Evolutionary conservation across 2,888 invertebrate genomes (phyloP).

Genomic region (Hemicrepidius hirtus): DNA sequence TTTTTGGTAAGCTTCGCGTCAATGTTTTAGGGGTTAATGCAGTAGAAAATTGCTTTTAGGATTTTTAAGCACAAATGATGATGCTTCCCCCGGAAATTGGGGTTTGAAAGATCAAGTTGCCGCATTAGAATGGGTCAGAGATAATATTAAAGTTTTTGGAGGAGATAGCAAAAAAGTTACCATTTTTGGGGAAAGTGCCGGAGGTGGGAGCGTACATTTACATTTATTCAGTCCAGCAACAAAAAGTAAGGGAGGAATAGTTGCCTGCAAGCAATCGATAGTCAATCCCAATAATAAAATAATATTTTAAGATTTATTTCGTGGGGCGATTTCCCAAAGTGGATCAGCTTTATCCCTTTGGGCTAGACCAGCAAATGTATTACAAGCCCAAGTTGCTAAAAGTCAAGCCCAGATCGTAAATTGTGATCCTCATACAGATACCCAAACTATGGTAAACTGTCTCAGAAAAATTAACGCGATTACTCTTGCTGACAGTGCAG

Average conservation of each 20-base stretch:
- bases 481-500: conserved; percentile 69
- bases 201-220: conserved; percentile 72
- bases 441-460: conserved; percentile 68
- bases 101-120: conserved; percentile 73
- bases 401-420: conserved; percentile 70
- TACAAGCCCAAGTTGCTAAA: conserved; percentile 65
- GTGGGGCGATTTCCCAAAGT: conserved; percentile 72
- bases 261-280: too few relatives aligned
- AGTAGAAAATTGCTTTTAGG: conserved; percentile 61
- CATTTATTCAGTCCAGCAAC: conserved; percentile 72
- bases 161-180: conserved; percentile 72
- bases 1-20: conserved; percentile 62
- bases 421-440: conserved; percentile 66
- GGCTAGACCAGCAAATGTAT: conserved; percentile 64
- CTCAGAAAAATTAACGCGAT: conserved; percentile 69
- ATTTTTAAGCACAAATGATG: conserved; percentile 72
- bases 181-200: conserved; percentile 73
- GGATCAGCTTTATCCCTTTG: conserved; percentile 71
- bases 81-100: conserved; percentile 72
- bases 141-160: conserved; percentile 71
- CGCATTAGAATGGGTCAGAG: conserved; percentile 72
- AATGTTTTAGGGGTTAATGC: too few relatives aligned
- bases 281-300: conserved; percentile 18
- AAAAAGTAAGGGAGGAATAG: too few relatives aligned
- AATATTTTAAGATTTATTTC: conserved; percentile 68